Percentiles rank a stretch among this genome's conserved stretches.
Evolutionary conservation across 2,113 vertebrate genomes (phyloP).

Genomic region (Xenopus borealis): DNA sequence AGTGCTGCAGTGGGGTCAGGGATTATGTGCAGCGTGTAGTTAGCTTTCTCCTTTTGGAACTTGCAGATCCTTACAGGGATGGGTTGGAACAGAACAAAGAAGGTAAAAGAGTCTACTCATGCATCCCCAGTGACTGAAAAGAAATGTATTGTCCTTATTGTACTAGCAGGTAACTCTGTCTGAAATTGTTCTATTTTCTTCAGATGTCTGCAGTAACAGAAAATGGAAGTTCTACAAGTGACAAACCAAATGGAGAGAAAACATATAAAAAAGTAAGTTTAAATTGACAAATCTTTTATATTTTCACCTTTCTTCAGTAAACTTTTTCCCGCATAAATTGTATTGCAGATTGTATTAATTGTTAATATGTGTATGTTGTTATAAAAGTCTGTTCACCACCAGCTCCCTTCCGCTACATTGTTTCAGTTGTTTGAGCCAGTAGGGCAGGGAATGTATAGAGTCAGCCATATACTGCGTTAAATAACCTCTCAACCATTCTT

Average conservation of each 20-base stretch:
- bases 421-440: too few relatives aligned
- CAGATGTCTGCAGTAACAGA: conserved; percentile 72
- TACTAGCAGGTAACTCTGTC: conserved; percentile 5
- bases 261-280: conserved; percentile 84
- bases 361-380: too few relatives aligned
- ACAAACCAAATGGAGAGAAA: conserved; percentile 80
- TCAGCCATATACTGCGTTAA: too few relatives aligned
- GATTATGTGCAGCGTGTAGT: background rate
- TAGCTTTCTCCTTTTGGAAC: background rate
- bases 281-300: background rate
- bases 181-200: conserved; percentile 8
- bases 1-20: conserved; percentile 10
- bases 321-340: too few relatives aligned
- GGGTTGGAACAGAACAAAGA: background rate
- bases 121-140: background rate
- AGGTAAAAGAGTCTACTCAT: background rate
- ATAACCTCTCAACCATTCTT: too few relatives aligned
- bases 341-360: too few relatives aligned
- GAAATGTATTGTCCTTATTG: background rate
- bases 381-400: too few relatives aligned
- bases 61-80: background rate
- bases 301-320: background rate
- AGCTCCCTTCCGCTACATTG: too few relatives aligned
- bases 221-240: conserved; percentile 62
- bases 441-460: too few relatives aligned